These are phyloP conservation scores for Pantelozetes paolii DNA, from an alignment of 2,888 invertebrate genomes.

Conservation along the genomic window DNA sequence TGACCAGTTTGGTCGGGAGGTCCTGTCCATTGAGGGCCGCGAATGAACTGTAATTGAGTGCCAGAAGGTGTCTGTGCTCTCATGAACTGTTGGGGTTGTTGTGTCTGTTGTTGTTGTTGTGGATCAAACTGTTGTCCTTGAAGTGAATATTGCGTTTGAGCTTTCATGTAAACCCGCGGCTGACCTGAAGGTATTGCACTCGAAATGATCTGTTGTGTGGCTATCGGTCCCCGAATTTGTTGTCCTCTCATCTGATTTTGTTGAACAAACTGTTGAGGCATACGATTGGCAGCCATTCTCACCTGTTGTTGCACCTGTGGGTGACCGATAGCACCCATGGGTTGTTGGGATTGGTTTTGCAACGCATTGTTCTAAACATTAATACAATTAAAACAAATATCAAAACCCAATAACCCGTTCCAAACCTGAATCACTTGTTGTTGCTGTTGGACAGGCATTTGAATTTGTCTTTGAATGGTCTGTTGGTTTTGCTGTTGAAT, in stretches of 20 bases:
- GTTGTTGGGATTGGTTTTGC: background rate
- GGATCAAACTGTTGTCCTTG: conserved; percentile 43
- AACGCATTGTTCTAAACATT: background rate
- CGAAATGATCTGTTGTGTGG: conserved; percentile 14
- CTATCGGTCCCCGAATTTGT: conserved; percentile 6
- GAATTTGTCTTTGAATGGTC: conserved; percentile 41
- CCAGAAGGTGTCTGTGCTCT: conserved; percentile 19
- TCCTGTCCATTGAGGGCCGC: conserved; percentile 11
- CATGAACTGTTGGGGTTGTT: conserved; percentile 16
- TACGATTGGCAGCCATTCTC: background rate
- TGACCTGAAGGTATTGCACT: conserved; percentile 15
- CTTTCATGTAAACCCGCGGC: conserved; percentile 15
- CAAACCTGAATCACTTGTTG: conserved; percentile 1
- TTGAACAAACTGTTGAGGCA: conserved; percentile 25
- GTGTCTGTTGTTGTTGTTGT: conserved; percentile 34
- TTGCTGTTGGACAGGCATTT: conserved; percentile 23
- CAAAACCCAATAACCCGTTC: background rate
- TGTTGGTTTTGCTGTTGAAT: conserved; percentile 39
- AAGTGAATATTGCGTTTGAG: conserved; percentile 32
- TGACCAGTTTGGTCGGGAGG: background rate
- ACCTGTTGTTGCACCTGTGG: conserved; percentile 20
- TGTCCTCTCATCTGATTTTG: conserved; percentile 26
- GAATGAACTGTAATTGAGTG: conserved; percentile 23
- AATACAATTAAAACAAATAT: background rate
- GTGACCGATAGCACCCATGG: background rate